Conservation (phyloP, 2,888 invertebrate genomes). For the Cheilosia vernalis region DNA sequence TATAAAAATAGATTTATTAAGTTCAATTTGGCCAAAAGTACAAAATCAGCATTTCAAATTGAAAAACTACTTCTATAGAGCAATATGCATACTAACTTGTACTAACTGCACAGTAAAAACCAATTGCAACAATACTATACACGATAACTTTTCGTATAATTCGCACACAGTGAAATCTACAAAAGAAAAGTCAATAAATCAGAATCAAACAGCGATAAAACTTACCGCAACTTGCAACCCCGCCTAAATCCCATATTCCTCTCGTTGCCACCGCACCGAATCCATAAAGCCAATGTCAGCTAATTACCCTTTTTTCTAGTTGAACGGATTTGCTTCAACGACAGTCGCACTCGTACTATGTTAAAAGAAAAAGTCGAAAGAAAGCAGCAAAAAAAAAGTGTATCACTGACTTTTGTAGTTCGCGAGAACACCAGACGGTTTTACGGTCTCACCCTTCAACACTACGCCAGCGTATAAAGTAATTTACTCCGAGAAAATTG, state of each 20-base stretch:
- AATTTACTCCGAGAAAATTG: constrained; percentile 59
- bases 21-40: background rate
- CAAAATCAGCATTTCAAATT: background rate
- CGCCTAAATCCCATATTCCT: constrained; percentile 39
- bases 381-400: constrained; percentile 25
- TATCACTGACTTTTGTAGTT: constrained; percentile 71
- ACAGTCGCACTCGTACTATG: constrained; percentile 35
- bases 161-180: constrained; percentile 20
- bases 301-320: constrained; percentile 71
- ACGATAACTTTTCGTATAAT: constrained; percentile 38
- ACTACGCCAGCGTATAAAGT: constrained; percentile 22
- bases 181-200: constrained; percentile 68
- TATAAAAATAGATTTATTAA: too few relatives aligned
- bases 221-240: constrained; percentile 64
- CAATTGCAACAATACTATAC: constrained; percentile 1
- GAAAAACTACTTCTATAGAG: background rate
- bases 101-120: background rate
- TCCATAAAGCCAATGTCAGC: constrained; percentile 68
- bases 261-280: constrained; percentile 30
- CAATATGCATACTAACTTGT: too few relatives aligned
- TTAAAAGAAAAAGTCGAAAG: constrained; percentile 2
- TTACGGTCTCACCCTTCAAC: constrained; percentile 48
- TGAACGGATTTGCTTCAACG: constrained; percentile 64
- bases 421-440: constrained; percentile 59
- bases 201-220: constrained; percentile 74